Percentiles rank a stretch among this genome's conserved stretches.
Evolutionary conservation across 2,797 vertebrate species (phyloP).

Genomic region (Scomberomorus guttatus): DNA sequence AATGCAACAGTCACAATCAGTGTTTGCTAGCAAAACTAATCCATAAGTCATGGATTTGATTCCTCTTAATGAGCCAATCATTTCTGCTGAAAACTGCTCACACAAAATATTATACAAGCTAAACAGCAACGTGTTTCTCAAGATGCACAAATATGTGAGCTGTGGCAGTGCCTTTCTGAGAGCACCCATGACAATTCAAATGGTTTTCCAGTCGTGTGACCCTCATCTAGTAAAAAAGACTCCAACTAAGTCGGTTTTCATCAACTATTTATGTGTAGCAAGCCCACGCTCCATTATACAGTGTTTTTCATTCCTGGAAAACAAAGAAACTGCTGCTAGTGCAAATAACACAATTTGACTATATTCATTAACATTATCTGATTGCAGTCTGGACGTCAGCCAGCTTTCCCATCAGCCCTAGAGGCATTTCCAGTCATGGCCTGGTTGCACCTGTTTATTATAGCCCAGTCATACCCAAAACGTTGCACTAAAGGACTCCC

Average conservation of each 20-base stretch:
- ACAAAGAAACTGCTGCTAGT: constrained; percentile 48
- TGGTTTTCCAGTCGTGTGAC: constrained; percentile 46
- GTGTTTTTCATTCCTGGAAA: constrained; percentile 52
- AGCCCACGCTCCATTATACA: constrained; percentile 22
- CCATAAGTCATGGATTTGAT: constrained; percentile 22
- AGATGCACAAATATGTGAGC: constrained; percentile 1
- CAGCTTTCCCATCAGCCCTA: constrained; percentile 67
- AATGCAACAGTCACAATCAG: neutral
- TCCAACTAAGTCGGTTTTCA: constrained; percentile 33
- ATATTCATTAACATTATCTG: constrained; percentile 68
- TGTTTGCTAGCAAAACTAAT: constrained; percentile 3
- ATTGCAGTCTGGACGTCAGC: constrained; percentile 60
- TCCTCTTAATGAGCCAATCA: constrained; percentile 27
- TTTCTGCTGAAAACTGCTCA: constrained; percentile 5
- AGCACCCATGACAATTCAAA: constrained; percentile 10
- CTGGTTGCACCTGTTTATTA: constrained; percentile 53
- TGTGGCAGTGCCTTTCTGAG: constrained; percentile 2
- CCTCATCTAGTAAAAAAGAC: constrained; percentile 16
- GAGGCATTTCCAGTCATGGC: constrained; percentile 47
- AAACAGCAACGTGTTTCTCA: neutral
- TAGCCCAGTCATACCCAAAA: constrained; percentile 48
- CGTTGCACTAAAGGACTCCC: constrained; percentile 27
- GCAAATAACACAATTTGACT: constrained; percentile 52
- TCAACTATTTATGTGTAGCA: constrained; percentile 57
- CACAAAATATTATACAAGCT: neutral